Evolutionary conservation across 2,888 invertebrate species (phyloP).

Genomic region (Nomada ferruginata): DNA sequence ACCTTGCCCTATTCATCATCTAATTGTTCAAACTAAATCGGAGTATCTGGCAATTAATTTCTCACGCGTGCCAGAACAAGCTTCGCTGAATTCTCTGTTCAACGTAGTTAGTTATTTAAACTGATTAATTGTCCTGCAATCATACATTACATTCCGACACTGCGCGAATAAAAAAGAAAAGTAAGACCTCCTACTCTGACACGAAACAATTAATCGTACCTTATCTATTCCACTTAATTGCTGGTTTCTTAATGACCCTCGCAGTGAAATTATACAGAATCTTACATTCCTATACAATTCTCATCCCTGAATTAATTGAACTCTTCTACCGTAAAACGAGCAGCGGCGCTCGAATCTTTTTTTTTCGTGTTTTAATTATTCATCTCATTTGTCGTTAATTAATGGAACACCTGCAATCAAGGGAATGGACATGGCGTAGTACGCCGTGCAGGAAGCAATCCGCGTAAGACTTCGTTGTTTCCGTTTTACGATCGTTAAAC

Average conservation of each 20-base stretch:
- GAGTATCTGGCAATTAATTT: conserved; percentile 39
- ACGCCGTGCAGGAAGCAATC: conserved; percentile 17
- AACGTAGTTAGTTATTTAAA: conserved; percentile 24
- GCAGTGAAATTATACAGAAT: neutral
- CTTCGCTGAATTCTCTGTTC: neutral
- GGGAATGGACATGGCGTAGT: neutral
- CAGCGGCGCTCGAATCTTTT: neutral
- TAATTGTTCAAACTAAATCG: conserved; percentile 29
- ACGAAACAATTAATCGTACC: conserved; percentile 2
- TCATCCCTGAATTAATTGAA: neutral
- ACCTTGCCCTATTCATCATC: conserved; percentile 24
- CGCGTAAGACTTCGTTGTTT: conserved; percentile 27
- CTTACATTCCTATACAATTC: neutral
- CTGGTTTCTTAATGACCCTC: neutral
- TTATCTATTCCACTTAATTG: neutral
- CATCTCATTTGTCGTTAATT: conserved; percentile 9
- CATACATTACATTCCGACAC: neutral
- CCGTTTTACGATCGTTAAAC: conserved; percentile 30
- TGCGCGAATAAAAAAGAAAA: neutral
- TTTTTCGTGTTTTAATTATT: neutral
- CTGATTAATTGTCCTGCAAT: conserved; percentile 37
- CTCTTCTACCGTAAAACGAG: neutral
- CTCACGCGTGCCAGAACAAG: conserved; percentile 20
- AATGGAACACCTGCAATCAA: conserved; percentile 21
- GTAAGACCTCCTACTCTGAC: neutral